Base-by-base conservation (phyloP, 2,888 invertebrate genomes). In the Digitonthophagus gazella region DNA sequence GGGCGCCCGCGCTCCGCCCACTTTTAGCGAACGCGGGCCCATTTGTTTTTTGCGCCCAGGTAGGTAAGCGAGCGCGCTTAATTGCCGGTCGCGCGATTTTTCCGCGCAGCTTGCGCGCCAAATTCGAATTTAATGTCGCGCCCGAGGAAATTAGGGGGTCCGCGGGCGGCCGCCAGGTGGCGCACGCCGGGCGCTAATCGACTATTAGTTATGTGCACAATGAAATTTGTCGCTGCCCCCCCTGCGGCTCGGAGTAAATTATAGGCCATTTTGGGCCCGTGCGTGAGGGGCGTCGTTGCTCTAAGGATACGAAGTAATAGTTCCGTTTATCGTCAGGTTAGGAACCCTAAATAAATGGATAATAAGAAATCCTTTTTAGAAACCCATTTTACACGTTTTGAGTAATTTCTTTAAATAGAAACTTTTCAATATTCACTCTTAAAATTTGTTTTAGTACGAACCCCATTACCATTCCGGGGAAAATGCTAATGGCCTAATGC, bases 1-100 rank as follows among this genome's bases (percentile, higher is more conserved):
- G 61, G 28, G 28, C 28, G 20, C 61, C 61, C 61, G 20, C 18
- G 58, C 67, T 77, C 77, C 77, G 73, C 77, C 77, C 75, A 75
- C 77, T 76, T 77, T 78, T 77, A 75, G 77, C 77, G 76, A 76
- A 75, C 74, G 73, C 73, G 72, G 73, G 72, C 75, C 75, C 75
- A 76, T 78, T 76, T 76, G 76, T 75, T 78, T 78, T 78, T 77
- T 78, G 75, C 58, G 57, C 66, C 61, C 61, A 61, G 61, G 61
- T 61, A 61, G 20, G 16, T 5, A 20, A 61, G 20, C 15, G 18
- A n/a, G 16, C 18, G 4, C 18, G 16, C 20, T 61, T 61, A 61
- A 61, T 61, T 61, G 20, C 61, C 18, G 16, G 57, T 57, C 14
- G 20, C 20, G 61, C 18, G 61, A 61, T 61, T 61, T 61, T 61